phyloP scores from a whole-genome alignment of 1,140 invertebrate species.

The Drosophila pachea region DNA sequence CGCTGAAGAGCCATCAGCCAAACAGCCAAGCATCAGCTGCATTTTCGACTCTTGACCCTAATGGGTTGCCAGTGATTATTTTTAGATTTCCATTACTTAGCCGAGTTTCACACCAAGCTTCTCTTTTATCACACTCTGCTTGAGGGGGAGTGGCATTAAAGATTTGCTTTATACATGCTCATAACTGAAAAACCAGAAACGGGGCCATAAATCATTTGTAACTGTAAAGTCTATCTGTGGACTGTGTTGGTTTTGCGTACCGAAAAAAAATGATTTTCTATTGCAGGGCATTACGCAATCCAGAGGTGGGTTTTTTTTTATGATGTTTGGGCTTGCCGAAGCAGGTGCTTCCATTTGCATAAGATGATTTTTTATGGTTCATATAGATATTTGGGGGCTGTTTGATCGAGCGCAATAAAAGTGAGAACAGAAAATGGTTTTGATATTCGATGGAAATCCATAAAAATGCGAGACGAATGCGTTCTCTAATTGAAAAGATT shows the following conservation, averaged over 20 bases:
- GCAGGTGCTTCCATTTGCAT: background rate
- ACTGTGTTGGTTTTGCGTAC: slow-evolving; percentile 9
- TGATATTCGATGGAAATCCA: no score
- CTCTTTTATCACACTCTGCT: background rate
- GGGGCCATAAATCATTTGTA: slow-evolving; percentile 38
- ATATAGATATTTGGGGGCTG: background rate
- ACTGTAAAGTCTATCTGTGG: slow-evolving; percentile 27
- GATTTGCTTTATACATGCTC: slow-evolving; percentile 36
- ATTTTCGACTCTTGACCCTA: slow-evolving; percentile 39
- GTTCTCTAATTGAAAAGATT: no score
- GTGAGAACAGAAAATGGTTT: no score
- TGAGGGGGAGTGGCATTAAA: slow-evolving; percentile 14
- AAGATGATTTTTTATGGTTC: background rate
- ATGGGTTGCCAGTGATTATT: slow-evolving; percentile 33
- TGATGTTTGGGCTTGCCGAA: background rate
- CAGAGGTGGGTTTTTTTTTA: slow-evolving; percentile 1
- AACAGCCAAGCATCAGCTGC: slow-evolving; percentile 29
- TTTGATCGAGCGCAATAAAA: no score
- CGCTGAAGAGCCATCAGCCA: slow-evolving; percentile 22
- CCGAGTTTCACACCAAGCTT: slow-evolving; percentile 18
- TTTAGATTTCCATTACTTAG: slow-evolving; percentile 14
- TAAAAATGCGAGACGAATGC: no score
- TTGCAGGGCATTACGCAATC: slow-evolving; percentile 1
- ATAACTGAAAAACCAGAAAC: slow-evolving; percentile 42
- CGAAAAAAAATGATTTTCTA: background rate